Evolutionary conservation across 2,797 vertebrate genomes (phyloP).

Genomic region (Tiaroga cobitis): DNA sequence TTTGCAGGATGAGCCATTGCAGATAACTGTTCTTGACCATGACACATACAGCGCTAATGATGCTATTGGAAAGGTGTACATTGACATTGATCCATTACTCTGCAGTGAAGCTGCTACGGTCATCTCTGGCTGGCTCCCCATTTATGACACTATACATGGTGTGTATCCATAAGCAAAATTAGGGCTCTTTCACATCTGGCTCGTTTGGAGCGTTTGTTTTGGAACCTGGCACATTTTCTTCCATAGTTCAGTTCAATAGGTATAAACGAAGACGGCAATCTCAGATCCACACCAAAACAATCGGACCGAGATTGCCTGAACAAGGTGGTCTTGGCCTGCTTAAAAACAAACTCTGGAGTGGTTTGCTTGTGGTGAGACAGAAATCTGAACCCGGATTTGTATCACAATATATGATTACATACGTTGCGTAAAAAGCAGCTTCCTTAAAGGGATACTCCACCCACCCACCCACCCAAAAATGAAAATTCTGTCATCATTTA

Average conservation of each 20-base stretch:
- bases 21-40: constrained; percentile 97
- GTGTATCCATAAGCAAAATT: constrained; percentile 19
- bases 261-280: not conserved
- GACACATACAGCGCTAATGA: constrained; percentile 99
- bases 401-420: too few relatives aligned
- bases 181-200: not conserved
- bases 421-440: not conserved
- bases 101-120: constrained; percentile 94
- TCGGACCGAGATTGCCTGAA: not conserved
- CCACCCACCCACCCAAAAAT: too few relatives aligned
- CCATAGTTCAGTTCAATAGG: not conserved
- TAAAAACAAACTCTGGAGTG: not conserved
- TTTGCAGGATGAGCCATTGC: constrained; percentile 95
- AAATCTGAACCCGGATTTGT: not conserved
- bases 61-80: constrained; percentile 98
- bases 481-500: too few relatives aligned
- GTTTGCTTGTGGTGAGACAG: not conserved
- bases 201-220: not conserved
- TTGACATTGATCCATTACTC: constrained; percentile 96
- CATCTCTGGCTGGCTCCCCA: constrained; percentile 99
- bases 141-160: constrained; percentile 99
- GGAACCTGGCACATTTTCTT: not conserved
- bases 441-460: not conserved
- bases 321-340: not conserved
- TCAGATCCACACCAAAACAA: not conserved